Conservation (phyloP, 2,113 vertebrate species). For the Bucco capensis region DNA sequence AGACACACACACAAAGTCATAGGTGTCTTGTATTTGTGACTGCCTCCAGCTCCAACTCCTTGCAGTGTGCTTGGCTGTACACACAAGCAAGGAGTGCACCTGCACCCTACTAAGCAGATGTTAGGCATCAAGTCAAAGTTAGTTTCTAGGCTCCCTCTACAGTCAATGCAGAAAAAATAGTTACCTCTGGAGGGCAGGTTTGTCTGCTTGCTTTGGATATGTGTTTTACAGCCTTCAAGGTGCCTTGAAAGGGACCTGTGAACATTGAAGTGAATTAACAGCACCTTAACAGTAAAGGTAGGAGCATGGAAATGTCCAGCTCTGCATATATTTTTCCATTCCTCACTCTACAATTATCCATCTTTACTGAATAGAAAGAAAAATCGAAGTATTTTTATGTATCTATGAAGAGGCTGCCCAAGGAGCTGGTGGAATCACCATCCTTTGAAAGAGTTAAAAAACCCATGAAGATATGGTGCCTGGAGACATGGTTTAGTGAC, state of each 20-base stretch:
- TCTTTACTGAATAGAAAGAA: not conserved
- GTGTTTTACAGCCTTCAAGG: not conserved
- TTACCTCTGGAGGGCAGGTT: not conserved
- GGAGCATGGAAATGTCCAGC: not conserved
- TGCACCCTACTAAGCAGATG: not conserved
- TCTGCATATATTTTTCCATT: not conserved
- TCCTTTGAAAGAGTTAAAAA: too few species aligned
- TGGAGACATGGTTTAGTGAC: too few species aligned
- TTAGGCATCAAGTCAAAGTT: not conserved
- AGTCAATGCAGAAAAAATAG: constrained; percentile 10
- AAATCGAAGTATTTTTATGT: not conserved
- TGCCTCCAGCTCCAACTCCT: not conserved
- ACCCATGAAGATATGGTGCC: too few species aligned
- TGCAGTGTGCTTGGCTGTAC: not conserved
- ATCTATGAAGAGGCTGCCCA: not conserved
- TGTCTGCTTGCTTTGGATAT: not conserved
- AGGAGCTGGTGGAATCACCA: too few species aligned
- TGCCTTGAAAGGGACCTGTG: not conserved
- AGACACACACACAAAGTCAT: not conserved
- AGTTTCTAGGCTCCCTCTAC: constrained; percentile 59
- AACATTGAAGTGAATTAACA: too few species aligned
- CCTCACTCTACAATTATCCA: not conserved
- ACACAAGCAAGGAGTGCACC: not conserved
- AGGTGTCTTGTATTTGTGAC: not conserved
- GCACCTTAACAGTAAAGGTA: not conserved